These are phyloP conservation scores for Acanthochromis polyacanthus DNA, from an alignment of 2,113 vertebrate genomes.

Conservation along the genomic window DNA sequence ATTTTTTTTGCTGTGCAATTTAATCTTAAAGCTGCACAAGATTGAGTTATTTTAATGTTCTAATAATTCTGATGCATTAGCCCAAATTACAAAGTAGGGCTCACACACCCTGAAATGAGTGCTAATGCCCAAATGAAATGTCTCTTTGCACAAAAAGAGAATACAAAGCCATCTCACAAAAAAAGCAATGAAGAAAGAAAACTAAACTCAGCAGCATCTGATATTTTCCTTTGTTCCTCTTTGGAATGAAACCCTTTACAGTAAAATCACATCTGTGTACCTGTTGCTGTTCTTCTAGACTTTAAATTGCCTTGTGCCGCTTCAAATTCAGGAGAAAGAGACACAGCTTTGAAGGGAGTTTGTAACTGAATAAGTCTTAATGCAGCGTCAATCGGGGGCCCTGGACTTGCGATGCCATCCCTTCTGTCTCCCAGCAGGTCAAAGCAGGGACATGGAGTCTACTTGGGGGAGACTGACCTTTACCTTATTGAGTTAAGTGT, in stretches of 20 bases:
- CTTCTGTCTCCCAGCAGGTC: slow-evolving; percentile 61
- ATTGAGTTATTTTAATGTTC: slow-evolving; percentile 20
- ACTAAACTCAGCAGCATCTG: neutral
- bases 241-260: neutral
- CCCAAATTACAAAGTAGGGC: slow-evolving; percentile 10
- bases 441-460: slow-evolving; percentile 66
- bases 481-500: slow-evolving; percentile 79
- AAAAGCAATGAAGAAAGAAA: slow-evolving; percentile 3
- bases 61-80: slow-evolving; percentile 8
- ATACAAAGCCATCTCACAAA: neutral
- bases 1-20: neutral
- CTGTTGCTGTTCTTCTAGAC: slow-evolving; percentile 11
- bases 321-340: slow-evolving; percentile 6
- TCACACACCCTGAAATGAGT: slow-evolving; percentile 24
- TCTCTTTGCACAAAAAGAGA: slow-evolving; percentile 1
- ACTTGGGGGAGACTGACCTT: slow-evolving; percentile 74
- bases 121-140: slow-evolving; percentile 18
- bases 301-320: slow-evolving; percentile 6
- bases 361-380: slow-evolving; percentile 29
- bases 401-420: slow-evolving; percentile 43
- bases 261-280: slow-evolving; percentile 3
- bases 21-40: slow-evolving; percentile 6
- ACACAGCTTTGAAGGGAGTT: slow-evolving; percentile 2
- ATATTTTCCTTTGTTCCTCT: neutral
- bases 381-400: slow-evolving; percentile 19